A percentile compares a stretch with the other conserved stretches of the same genome.
phyloP scores from a whole-genome alignment of 2,113 vertebrate genomes.

The Odocoileus hemionus region DNA sequence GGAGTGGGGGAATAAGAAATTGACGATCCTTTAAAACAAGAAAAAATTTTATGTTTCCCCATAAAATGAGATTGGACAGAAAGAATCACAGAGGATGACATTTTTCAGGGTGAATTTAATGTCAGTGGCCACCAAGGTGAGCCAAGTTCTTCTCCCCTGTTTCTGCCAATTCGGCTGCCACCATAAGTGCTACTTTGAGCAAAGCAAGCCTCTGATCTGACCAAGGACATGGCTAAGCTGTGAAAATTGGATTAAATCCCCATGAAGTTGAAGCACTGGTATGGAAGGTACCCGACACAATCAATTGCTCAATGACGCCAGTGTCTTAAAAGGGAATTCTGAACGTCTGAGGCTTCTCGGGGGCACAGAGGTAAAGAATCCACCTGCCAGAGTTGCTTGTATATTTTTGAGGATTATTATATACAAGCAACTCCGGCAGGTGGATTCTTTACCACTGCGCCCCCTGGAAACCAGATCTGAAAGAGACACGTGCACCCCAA shows the following conservation, averaged over 20 bases:
- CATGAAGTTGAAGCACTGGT: slow-evolving; percentile 52
- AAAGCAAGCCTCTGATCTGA: slow-evolving; percentile 50
- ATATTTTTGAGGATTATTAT: too few relatives aligned
- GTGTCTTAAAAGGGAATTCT: slow-evolving; percentile 45
- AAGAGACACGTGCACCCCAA: too few relatives aligned
- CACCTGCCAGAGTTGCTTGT: neutral
- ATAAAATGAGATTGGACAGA: neutral
- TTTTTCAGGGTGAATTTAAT: neutral
- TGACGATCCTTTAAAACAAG: neutral
- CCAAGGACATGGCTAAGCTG: slow-evolving; percentile 41
- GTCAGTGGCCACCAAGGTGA: neutral
- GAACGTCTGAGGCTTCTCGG: neutral
- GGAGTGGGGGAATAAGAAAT: neutral
- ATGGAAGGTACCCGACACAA: slow-evolving; percentile 66
- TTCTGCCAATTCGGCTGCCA: neutral
- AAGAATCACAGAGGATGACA: neutral
- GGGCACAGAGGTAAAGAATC: neutral
- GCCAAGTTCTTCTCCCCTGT: neutral
- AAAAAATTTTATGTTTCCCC: neutral
- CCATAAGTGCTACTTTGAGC: slow-evolving; percentile 34
- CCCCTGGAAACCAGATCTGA: too few relatives aligned
- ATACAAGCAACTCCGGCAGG: too few relatives aligned
- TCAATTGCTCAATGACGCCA: neutral
- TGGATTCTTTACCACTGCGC: too few relatives aligned
- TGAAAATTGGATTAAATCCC: slow-evolving; percentile 66